Conservation (phyloP, 2,888 invertebrate species). For the Nomada goodeniana region DNA sequence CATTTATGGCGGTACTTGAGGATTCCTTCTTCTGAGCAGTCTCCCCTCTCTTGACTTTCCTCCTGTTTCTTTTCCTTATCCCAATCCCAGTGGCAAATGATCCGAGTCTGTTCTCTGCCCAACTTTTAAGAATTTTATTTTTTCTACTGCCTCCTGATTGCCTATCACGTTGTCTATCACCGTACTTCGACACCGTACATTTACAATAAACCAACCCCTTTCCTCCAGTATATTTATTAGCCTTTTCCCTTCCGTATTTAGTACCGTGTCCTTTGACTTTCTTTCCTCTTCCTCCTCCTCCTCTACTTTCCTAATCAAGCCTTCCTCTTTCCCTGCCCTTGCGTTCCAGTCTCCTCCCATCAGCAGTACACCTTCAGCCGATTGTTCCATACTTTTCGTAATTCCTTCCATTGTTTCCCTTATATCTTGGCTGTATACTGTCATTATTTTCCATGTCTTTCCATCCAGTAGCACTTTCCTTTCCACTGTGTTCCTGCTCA, state of each 20-base stretch:
- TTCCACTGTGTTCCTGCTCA: too few relatives aligned
- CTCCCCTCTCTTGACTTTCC: not conserved
- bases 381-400: not conserved
- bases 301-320: not conserved
- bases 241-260: not conserved
- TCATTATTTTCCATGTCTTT: too few relatives aligned
- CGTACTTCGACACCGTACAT: not conserved
- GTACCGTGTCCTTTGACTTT: not conserved
- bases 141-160: slow-evolving; percentile 8
- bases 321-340: slow-evolving; percentile 5
- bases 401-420: too few relatives aligned
- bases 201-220: too few relatives aligned
- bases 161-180: slow-evolving; percentile 50
- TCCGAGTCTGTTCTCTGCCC: slow-evolving; percentile 37
- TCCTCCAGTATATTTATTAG: not conserved
- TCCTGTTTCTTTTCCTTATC: not conserved
- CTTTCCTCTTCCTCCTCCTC: not conserved
- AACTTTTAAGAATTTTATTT: slow-evolving; percentile 8
- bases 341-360: not conserved
- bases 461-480: too few relatives aligned
- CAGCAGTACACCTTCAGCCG: not conserved
- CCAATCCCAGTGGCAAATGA: slow-evolving; percentile 27
- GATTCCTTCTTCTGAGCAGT: not conserved
- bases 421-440: too few relatives aligned
- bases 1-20: too few relatives aligned